Evolutionary conservation across 2,797 vertebrate genomes (phyloP), one percentile per base, ranked within the genome.

Genomic region (Myotis vivesi): DNA sequence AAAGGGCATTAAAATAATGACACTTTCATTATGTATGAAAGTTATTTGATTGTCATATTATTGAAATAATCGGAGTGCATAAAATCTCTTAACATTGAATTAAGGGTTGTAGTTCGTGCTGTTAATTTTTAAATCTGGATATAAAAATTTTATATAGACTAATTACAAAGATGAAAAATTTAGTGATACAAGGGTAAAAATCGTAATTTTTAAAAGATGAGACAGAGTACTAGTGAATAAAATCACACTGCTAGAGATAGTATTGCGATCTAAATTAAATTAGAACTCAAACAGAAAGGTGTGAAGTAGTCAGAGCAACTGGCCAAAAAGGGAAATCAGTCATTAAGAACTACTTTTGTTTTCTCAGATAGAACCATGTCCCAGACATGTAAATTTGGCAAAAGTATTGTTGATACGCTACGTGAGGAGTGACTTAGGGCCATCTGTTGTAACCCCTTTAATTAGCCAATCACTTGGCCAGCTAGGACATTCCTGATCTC

Each of bases 71-170:
- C 33, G 36, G 62, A 53, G 17, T 20, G 30, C 62, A 83, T 82
- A 55, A 69, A 44, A 68, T 75, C 23, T 92, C 49, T 95, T 62
- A 80, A 80, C 83, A 44, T 51, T 77, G 53, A 93, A 69, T 87
- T 79, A 72, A 90, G 20, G 46, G 13, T 75, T 87, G 11, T 12
- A 87, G 82, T 73, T 84, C 64, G 13, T 73, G 33, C 49, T 57
- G 6, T 51, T 88, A 77, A 51, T 76, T 88, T 79, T 87, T 8
- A 22, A 76, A 6, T 51, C 7, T 16, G 23, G 28, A 71, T 76
- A 72, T 38, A 66, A 44, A 76, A 80, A n/a, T 64, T 33, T 53
- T 72, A 22, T n/a, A 59, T 12, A 38, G 28, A n/a, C 33, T 77
- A 77, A 71, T 69, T 86, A 25, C 75, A 11, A 64, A 83, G 11